Evolutionary conservation across 2,888 invertebrate species (phyloP).

Genomic region (Nomada fabriciana): DNA sequence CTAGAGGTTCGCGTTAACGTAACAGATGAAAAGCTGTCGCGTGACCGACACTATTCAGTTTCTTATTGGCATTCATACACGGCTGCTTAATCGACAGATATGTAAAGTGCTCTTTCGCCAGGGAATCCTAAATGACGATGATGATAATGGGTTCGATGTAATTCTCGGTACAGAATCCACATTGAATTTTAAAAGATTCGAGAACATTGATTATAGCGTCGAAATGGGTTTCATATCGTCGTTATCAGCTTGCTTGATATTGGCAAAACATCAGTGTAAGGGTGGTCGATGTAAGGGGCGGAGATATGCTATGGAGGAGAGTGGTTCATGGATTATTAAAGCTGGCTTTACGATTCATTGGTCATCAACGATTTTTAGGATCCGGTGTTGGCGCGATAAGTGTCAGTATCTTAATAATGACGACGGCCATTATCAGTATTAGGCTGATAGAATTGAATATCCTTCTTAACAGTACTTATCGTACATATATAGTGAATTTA

Average conservation of each 20-base stretch:
- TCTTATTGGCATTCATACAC: conserved; percentile 62
- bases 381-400: no score
- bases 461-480: no score
- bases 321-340: not conserved
- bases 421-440: no score
- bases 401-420: no score
- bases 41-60: conserved; percentile 76
- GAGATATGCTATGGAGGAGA: not conserved
- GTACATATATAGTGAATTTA: not conserved
- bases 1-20: conserved; percentile 26
- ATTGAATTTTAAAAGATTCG: not conserved
- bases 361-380: no score
- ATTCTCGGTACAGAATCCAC: conserved; percentile 2
- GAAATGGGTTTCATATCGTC: not conserved
- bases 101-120: not conserved
- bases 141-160: not conserved
- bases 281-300: no score
- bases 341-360: no score
- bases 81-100: conserved; percentile 7
- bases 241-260: not conserved
- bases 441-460: no score
- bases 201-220: conserved; percentile 5
- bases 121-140: not conserved
- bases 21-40: conserved; percentile 66
- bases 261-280: not conserved